These are phyloP conservation scores for Dicrostonyx torquatus DNA, from an alignment of 2,797 vertebrate species.

Conservation along the genomic window DNA sequence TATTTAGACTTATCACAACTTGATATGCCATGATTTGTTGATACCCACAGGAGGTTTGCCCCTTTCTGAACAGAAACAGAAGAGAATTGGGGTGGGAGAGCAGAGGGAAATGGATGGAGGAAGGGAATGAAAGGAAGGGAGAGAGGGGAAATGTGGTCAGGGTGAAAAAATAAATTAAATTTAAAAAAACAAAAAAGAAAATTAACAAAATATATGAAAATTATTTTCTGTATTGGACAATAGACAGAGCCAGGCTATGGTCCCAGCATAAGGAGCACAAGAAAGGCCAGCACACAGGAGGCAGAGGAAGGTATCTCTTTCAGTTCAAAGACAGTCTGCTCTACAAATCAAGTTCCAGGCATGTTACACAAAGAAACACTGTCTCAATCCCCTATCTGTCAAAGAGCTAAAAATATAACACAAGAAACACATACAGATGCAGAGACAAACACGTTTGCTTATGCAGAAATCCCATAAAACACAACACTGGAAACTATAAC, in stretches of 20 bases:
- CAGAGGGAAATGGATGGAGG: background rate
- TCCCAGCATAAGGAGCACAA: background rate
- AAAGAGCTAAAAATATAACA: background rate
- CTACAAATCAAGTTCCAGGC: no score
- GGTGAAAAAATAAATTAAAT: background rate
- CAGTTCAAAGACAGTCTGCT: background rate
- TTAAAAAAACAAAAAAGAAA: background rate
- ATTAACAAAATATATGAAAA: background rate
- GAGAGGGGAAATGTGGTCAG: background rate
- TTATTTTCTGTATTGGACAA: background rate
- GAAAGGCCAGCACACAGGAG: background rate
- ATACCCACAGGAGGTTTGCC: background rate
- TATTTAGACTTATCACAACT: background rate
- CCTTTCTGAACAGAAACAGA: background rate
- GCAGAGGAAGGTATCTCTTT: background rate
- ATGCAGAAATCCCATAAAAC: background rate
- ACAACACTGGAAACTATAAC: background rate
- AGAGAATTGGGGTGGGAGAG: background rate
- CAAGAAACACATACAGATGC: background rate
- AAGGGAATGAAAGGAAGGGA: background rate
- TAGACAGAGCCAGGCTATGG: background rate
- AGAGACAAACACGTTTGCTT: background rate
- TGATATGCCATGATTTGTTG: background rate
- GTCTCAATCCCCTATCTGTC: fast-evolving
- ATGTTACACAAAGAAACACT: no score